A percentile compares a stretch with the other conserved stretches of the same genome.
These are phyloP conservation scores for Spea hammondii DNA, from an alignment of 2,797 vertebrate genomes.

Conservation along the genomic window DNA sequence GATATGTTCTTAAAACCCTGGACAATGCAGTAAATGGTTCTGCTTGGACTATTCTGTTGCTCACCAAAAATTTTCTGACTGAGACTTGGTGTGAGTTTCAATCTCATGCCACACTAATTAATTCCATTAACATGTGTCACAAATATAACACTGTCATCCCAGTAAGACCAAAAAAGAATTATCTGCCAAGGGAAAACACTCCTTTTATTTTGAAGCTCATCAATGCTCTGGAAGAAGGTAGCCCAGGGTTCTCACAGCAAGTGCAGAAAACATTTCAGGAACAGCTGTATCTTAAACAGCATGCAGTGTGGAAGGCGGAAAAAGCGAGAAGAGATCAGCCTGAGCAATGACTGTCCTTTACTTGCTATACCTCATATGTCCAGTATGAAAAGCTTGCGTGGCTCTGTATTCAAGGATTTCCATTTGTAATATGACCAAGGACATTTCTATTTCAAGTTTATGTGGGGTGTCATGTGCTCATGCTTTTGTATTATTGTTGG, in stretches of 20 bases:
- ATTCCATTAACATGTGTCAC: conserved; percentile 57
- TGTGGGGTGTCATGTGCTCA: no score
- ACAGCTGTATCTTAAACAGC: conserved; percentile 54
- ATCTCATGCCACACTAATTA: conserved; percentile 58
- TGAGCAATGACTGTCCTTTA: no score
- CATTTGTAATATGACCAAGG: no score
- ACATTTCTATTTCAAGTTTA: no score
- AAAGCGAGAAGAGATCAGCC: conserved; percentile 24
- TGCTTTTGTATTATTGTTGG: no score
- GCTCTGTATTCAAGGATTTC: no score
- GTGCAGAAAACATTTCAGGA: conserved; percentile 61
- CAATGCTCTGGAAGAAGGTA: conserved; percentile 61
- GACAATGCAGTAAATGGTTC: conserved; percentile 57
- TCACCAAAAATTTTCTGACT: conserved; percentile 61
- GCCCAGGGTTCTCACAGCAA: conserved; percentile 60
- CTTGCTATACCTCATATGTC: no score
- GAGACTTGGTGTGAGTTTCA: conserved; percentile 61
- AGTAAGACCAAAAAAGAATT: conserved; percentile 60
- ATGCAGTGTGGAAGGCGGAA: conserved; percentile 50
- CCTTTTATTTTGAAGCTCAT: conserved; percentile 58
- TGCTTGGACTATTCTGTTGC: conserved; percentile 57
- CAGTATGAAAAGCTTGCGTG: no score
- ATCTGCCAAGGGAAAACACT: conserved; percentile 56
- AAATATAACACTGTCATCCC: conserved; percentile 62
- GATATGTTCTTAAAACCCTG: conserved; percentile 57